A percentile compares a stretch with the other conserved stretches of the same genome.
These are phyloP conservation scores for Brachyptera risi DNA, from an alignment of 2,888 invertebrate species.

Conservation along the genomic window DNA sequence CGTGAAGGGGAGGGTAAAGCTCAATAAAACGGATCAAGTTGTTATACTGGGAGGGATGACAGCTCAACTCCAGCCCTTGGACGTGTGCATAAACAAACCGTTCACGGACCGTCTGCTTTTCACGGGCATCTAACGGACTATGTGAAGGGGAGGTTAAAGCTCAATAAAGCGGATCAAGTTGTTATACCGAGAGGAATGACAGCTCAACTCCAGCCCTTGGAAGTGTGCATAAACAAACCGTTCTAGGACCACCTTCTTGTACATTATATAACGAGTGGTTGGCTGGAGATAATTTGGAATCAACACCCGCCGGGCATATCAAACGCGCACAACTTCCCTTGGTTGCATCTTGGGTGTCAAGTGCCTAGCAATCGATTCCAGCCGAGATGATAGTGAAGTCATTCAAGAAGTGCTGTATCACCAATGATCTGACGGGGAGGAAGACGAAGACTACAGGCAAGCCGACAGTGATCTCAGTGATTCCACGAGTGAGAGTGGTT, in stretches of 20 bases:
- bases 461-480: no score
- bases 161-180: no score
- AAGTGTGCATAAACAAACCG: conserved; percentile 4
- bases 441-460: no score
- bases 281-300: neutral
- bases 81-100: conserved; percentile 5
- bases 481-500: no score
- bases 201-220: conserved; percentile 13
- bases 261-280: neutral
- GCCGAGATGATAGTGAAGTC: neutral
- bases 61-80: conserved; percentile 13
- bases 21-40: no score
- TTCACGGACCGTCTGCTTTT: no score
- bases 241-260: neutral
- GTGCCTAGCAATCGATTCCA: neutral
- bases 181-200: conserved; percentile 16
- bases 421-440: no score
- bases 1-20: no score
- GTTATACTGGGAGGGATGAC: conserved; percentile 16
- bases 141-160: no score
- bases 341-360: neutral
- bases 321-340: neutral
- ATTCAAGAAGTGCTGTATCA: neutral
- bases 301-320: neutral
- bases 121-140: no score